Conservation (phyloP, 2,797 vertebrate genomes). For the Amblyopsis hoosieri region DNA sequence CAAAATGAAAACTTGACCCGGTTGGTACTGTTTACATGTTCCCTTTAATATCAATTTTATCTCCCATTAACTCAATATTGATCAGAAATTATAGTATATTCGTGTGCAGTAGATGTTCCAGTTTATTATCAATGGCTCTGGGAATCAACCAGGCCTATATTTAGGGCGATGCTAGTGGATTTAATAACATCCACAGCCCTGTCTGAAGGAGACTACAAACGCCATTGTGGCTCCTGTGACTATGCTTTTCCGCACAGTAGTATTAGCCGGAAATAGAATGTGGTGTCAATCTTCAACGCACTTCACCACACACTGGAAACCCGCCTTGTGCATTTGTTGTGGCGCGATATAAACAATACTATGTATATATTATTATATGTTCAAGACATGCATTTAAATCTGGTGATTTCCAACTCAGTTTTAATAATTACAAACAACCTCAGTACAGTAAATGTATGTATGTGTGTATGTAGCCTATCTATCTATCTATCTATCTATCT, state of each 20-base stretch:
- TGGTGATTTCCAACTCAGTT: too few species aligned
- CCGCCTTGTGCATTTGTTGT: constrained; percentile 46
- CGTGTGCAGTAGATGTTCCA: constrained; percentile 85
- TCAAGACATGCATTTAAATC: too few species aligned
- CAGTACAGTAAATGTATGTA: too few species aligned
- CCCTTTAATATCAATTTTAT: constrained; percentile 83
- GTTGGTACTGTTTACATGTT: constrained; percentile 85
- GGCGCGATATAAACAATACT: too few species aligned
- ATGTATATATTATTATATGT: too few species aligned
- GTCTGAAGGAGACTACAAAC: constrained; percentile 79
- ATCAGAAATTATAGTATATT: constrained; percentile 83
- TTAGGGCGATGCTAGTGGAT: constrained; percentile 88
- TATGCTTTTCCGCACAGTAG: constrained; percentile 57
- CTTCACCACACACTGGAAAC: constrained; percentile 56
- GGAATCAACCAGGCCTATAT: constrained; percentile 82
- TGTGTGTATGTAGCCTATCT: too few species aligned
- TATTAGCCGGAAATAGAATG: constrained; percentile 63
- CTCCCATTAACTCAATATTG: constrained; percentile 79
- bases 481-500: too few species aligned
- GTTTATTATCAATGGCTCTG: constrained; percentile 86
- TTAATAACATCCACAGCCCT: constrained; percentile 83
- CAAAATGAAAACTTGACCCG: constrained; percentile 85
- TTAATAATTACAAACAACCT: too few species aligned
- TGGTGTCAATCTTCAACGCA: constrained; percentile 66
- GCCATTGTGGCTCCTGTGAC: constrained; percentile 84